Evolutionary conservation across 2,888 invertebrate species (phyloP), one percentile per base, ranked within the genome.

Genomic region (Aleiodes leptofemur): DNA sequence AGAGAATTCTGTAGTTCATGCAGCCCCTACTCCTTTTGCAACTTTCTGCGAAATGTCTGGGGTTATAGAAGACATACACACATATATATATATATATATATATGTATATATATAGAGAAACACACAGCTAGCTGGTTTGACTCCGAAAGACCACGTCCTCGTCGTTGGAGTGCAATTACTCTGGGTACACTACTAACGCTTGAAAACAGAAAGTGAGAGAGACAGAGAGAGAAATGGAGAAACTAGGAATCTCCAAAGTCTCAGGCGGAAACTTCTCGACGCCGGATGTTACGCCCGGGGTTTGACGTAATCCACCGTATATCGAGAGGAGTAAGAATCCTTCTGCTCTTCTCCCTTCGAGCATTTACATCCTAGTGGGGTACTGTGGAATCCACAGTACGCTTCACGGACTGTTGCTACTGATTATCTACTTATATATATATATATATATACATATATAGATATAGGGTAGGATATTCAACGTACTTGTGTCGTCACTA

Each of bases 301-400:
- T 86, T 86, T 86, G 84, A 85, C 83, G 84, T 84, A 86, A 86
- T 86, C 85, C 85, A 77, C 76, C 55, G 48, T 70, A 70, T 34
- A 74, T 74, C 61, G 50, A 43, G 74, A 57, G 34, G 64, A 14
- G 31, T 59, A 69, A 38, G 69, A 59, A 59, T 57, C 31, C 31
- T 31, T 38, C 31, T 56, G 14, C 53, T 53, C 59, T 43, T 8
- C 38, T 23, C 43, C 43, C 43, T 43, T 43, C 9, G 11, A 43
- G 61, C 16, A 38, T 61, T 61, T 61, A 23, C 43, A 64, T 48
- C 43, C 64, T 64, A 43, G 2, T 38, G 38, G 38, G 59, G 2
- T 61, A 55, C 64, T 55, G 43, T 43, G 57, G 61, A 8, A 16
- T 48, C 13, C 34, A 29, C 53, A 7, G 64, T 23, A 72, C 53